phyloP scores from a whole-genome alignment of 2,113 vertebrate genomes.

The Climacteris rufus region DNA sequence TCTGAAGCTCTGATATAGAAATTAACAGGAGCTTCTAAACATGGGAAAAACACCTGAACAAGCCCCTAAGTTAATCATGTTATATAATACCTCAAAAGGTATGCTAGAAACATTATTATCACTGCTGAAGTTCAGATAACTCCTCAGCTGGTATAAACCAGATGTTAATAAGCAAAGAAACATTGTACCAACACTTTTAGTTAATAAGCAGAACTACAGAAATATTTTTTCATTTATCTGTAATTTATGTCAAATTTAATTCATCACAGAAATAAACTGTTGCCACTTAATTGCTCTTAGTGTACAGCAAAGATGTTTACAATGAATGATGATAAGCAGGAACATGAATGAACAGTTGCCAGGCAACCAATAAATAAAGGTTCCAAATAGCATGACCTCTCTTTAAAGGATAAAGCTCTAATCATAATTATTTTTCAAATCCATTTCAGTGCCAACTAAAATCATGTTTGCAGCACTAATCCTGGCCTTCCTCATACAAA shows the following conservation, averaged over 20 bases:
- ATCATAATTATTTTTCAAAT: conserved; percentile 53
- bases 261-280: background rate
- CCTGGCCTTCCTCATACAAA: background rate
- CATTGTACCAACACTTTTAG: background rate
- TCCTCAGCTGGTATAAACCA: background rate
- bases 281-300: conserved; percentile 38
- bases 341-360: conserved; percentile 55
- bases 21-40: background rate
- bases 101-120: background rate
- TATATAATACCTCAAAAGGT: background rate
- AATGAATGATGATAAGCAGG: conserved; percentile 34
- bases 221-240: background rate
- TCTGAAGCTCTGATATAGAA: background rate
- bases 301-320: conserved; percentile 28
- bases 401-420: conserved; percentile 49
- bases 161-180: background rate
- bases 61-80: background rate
- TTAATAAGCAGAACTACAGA: background rate
- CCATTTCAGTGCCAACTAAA: conserved; percentile 20
- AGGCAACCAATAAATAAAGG: conserved; percentile 52
- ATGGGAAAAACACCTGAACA: background rate
- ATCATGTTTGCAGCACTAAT: conserved; percentile 36
- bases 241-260: conserved; percentile 27
- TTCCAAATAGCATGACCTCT: conserved; percentile 39
- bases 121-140: background rate